These are phyloP conservation scores for Myodes glareolus DNA, from an alignment of 2,113 vertebrate genomes.

Conservation along the genomic window DNA sequence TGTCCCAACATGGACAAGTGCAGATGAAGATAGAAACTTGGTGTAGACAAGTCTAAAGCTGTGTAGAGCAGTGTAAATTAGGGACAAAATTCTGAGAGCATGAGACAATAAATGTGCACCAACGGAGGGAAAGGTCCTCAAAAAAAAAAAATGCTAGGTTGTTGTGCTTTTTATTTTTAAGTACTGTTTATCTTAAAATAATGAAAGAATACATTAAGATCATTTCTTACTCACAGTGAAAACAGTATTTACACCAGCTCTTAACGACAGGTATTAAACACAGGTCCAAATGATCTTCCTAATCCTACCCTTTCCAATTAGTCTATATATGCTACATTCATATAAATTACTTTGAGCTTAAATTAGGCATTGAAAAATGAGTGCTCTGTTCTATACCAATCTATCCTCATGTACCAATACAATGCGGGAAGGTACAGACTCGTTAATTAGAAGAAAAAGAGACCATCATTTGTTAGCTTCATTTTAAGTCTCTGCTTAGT, in stretches of 20 bases:
- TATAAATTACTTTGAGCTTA: not conserved
- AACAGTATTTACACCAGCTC: not conserved
- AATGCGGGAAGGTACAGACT: not conserved
- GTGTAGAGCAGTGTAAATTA: not conserved
- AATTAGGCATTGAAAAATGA: constrained; percentile 46
- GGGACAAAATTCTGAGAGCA: not conserved
- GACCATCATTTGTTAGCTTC: not conserved
- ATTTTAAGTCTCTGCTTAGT: constrained; percentile 28
- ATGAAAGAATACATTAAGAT: not conserved
- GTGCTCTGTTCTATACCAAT: constrained; percentile 7
- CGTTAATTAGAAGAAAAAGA: constrained; percentile 35
- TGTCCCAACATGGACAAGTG: not conserved
- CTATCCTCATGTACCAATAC: constrained; percentile 18
- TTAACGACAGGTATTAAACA: not conserved
- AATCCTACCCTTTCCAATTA: not conserved
- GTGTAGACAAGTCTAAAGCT: not conserved
- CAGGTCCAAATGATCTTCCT: not conserved
- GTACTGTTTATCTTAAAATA: not conserved
- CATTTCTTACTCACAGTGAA: not conserved
- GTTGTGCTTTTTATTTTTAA: not conserved
- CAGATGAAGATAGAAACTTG: not conserved
- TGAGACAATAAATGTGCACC: not conserved
- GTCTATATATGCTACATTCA: not conserved
- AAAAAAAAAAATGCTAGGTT: not conserved
- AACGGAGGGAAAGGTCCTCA: not conserved